phyloP scores from a whole-genome alignment of 2,113 vertebrate species.

The Rhombomys opimus region DNA sequence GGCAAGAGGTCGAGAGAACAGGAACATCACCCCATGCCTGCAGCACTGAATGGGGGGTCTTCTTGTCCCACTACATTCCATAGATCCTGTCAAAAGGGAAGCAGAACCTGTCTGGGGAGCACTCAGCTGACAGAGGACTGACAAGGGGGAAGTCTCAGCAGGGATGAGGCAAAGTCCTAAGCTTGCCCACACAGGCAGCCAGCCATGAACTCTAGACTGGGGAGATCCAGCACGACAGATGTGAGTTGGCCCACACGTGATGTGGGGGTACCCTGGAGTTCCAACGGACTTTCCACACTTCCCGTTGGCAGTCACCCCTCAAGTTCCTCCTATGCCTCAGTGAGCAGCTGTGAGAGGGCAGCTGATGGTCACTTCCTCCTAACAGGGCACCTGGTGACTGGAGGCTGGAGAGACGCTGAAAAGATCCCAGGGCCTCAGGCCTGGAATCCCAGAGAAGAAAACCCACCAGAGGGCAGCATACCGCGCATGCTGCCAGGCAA shows the following conservation, averaged over 20 bases:
- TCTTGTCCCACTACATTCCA: neutral
- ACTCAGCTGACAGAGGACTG: neutral
- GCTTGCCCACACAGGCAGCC: neutral
- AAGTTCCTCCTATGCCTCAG: neutral
- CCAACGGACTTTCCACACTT: too few relatives aligned
- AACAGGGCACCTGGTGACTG: neutral
- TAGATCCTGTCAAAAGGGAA: neutral
- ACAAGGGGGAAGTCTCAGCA: neutral
- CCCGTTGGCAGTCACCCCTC: neutral
- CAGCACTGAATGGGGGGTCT: neutral
- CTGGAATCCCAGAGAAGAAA: neutral
- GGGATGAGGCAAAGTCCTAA: neutral
- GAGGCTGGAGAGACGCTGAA: neutral
- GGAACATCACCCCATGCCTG: neutral
- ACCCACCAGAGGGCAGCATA: neutral
- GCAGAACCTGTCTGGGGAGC: neutral
- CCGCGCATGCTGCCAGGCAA: neutral
- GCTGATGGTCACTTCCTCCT: neutral
- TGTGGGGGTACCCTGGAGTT: neutral
- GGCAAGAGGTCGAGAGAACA: neutral
- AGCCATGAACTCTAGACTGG: neutral
- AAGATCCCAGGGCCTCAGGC: neutral
- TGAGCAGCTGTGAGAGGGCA: neutral
- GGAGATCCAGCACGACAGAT: neutral
- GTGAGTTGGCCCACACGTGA: neutral